Conservation (phyloP, 2,113 vertebrate genomes). For the Hydropotes inermis region DNA sequence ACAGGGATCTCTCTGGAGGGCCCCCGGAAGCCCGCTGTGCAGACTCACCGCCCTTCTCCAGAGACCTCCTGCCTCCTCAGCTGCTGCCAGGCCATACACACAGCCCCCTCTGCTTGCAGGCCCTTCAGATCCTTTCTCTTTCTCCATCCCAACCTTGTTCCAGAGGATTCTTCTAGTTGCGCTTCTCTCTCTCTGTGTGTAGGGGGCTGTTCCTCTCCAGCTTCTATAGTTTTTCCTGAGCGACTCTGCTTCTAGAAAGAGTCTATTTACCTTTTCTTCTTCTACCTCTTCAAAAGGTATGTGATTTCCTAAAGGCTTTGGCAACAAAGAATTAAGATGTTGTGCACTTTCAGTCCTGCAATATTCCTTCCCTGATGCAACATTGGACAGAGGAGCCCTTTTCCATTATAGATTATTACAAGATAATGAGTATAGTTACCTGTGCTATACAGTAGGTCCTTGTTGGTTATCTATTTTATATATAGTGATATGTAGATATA, state of each 20-base stretch:
- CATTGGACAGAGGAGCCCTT: background rate
- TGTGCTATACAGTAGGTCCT: background rate
- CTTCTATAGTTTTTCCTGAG: background rate
- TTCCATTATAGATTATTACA: background rate
- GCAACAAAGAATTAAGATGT: background rate
- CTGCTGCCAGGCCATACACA: background rate
- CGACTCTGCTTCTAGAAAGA: background rate
- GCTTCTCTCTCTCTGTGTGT: background rate
- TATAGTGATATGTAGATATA: background rate
- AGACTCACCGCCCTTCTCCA: background rate
- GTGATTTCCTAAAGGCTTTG: background rate
- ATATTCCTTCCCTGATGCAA: background rate
- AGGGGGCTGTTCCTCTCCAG: background rate
- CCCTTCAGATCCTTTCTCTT: background rate
- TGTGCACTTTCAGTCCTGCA: background rate
- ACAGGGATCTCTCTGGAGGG: background rate
- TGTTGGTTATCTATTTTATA: background rate
- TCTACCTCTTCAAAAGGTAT: background rate
- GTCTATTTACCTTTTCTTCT: background rate
- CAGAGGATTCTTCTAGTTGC: background rate
- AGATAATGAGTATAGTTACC: background rate
- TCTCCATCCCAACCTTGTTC: background rate
- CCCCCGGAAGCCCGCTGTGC: background rate
- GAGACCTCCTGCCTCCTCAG: background rate
- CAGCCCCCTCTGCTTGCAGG: too few species aligned